These are phyloP conservation scores for Odontamblyopus lacepedii DNA, from an alignment of 2,797 vertebrate species.

Conservation along the genomic window DNA sequence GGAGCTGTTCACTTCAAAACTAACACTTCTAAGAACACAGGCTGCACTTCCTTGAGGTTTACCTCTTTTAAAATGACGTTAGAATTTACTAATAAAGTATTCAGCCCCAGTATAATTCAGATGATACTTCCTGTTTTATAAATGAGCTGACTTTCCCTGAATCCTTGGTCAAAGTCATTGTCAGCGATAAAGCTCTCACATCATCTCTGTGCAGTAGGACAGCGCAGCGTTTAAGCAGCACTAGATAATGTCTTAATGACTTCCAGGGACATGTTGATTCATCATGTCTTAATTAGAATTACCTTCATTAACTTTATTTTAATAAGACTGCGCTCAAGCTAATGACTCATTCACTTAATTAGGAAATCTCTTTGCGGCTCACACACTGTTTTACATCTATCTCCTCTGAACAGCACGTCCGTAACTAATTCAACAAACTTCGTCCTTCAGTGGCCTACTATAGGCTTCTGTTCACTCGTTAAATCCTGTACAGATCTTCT, in stretches of 20 bases:
- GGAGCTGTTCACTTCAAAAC: no score
- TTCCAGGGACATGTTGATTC: conserved; percentile 65
- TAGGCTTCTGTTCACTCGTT: conserved; percentile 28
- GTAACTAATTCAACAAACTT: conserved; percentile 54
- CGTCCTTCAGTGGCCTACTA: conserved; percentile 62
- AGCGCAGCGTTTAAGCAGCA: conserved; percentile 45
- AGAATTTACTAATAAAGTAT: background rate
- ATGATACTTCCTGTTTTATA: background rate
- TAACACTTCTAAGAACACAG: no score
- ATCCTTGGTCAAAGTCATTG: conserved; percentile 32
- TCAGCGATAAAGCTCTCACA: conserved; percentile 31
- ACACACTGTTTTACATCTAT: conserved; percentile 26
- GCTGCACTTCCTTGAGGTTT: background rate
- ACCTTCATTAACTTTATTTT: conserved; percentile 81
- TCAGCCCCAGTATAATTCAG: background rate
- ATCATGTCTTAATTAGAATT: conserved; percentile 78
- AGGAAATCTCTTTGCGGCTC: conserved; percentile 46
- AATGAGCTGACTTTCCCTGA: conserved; percentile 6
- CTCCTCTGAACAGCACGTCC: conserved; percentile 53
- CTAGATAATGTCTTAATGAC: conserved; percentile 60
- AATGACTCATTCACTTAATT: conserved; percentile 69
- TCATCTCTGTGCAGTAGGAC: conserved; percentile 42
- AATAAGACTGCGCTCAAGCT: conserved; percentile 67
- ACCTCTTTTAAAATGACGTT: background rate
- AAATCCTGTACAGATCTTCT: conserved; percentile 13